Percentiles rank a stretch among this genome's conserved stretches.
These are phyloP conservation scores for Watsonalla binaria DNA, from an alignment of 2,888 invertebrate genomes.

Conservation along the genomic window DNA sequence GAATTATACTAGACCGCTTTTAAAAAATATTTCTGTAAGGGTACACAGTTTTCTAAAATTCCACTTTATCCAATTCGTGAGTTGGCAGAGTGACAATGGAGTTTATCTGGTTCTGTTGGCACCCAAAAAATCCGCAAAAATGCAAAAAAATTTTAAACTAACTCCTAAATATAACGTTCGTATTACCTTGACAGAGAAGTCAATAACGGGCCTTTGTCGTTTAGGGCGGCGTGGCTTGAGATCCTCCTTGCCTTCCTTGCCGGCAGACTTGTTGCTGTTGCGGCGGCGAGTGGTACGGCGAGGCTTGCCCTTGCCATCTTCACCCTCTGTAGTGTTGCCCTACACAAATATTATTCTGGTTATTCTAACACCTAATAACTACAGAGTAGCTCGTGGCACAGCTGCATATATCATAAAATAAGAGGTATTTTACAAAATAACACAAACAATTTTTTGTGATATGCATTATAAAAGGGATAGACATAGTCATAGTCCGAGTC, in stretches of 20 bases:
- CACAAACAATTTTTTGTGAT: too few relatives aligned
- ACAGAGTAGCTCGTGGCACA: background rate
- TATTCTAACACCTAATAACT: background rate
- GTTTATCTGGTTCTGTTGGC: too few relatives aligned
- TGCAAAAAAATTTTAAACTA: too few relatives aligned
- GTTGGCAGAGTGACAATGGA: too few relatives aligned
- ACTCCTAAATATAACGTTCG: background rate
- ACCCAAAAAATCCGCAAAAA: too few relatives aligned
- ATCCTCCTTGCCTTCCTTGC: slow-evolving; percentile 24
- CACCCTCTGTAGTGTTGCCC: slow-evolving; percentile 68
- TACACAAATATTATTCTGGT: slow-evolving; percentile 12
- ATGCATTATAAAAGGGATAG: background rate
- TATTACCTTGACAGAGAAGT: slow-evolving; percentile 77
- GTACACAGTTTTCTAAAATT: too few relatives aligned
- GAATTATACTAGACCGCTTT: too few relatives aligned
- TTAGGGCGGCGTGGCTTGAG: slow-evolving; percentile 36
- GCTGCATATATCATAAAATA: too few relatives aligned
- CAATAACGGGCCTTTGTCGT: slow-evolving; percentile 65
- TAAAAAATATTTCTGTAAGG: too few relatives aligned
- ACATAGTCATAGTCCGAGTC: too few relatives aligned
- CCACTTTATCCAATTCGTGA: too few relatives aligned
- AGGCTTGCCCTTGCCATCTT: slow-evolving; percentile 29
- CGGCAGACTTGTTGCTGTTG: slow-evolving; percentile 22
- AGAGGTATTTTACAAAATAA: too few relatives aligned
- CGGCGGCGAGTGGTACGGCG: slow-evolving; percentile 27